Evolutionary conservation across 2,888 invertebrate genomes (phyloP).

Genomic region (Prosopocoilus inquinatus): DNA sequence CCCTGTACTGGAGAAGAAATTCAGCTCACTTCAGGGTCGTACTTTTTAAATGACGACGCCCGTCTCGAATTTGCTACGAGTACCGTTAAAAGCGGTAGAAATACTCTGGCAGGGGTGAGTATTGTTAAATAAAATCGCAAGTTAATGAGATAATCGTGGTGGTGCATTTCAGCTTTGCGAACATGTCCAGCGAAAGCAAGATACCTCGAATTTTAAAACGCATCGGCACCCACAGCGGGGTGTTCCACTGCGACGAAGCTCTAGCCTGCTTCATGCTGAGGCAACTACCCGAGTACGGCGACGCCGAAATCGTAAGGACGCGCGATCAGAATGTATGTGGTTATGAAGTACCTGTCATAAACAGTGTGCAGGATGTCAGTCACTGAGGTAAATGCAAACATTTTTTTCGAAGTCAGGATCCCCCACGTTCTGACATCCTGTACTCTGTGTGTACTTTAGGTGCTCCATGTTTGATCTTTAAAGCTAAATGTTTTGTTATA

Average conservation of each 20-base stretch:
- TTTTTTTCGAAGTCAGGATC: neutral
- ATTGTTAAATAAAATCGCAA: neutral
- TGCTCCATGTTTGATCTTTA: neutral
- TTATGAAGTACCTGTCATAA: too few species aligned
- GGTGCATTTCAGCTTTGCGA: constrained; percentile 37
- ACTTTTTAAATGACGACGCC: too few species aligned
- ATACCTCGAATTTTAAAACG: constrained; percentile 40
- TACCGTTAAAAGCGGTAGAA: constrained; percentile 6
- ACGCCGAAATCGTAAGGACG: constrained; percentile 76
- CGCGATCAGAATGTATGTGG: constrained; percentile 56
- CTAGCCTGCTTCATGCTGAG: constrained; percentile 92
- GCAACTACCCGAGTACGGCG: constrained; percentile 72
- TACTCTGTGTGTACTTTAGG: neutral
- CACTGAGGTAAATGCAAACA: neutral
- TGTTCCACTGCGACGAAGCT: constrained; percentile 92
- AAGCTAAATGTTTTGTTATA: constrained; percentile 23
- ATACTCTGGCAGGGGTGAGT: constrained; percentile 31
- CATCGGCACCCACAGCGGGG: constrained; percentile 78
- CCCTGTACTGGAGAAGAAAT: too few species aligned
- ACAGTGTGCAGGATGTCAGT: neutral
- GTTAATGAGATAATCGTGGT: neutral
- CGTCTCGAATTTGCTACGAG: neutral
- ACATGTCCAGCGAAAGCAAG: constrained; percentile 45
- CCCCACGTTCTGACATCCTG: neutral
- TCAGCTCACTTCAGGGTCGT: too few species aligned